phyloP scores from a whole-genome alignment of 64 coral and sea anemone genomes.

The Orbicella faveolata region DNA sequence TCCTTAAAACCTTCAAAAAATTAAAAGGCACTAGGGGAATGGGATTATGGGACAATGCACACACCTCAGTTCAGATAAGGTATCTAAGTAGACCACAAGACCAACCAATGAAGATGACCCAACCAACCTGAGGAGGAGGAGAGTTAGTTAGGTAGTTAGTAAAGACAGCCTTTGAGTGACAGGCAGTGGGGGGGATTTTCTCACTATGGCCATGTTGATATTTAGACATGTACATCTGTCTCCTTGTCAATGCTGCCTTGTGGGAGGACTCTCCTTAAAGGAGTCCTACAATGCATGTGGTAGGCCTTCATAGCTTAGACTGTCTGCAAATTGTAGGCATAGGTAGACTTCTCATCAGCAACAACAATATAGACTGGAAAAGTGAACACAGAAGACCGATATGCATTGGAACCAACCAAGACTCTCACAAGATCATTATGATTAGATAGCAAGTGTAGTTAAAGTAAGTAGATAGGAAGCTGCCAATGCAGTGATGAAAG shows the following conservation, averaged over 20 bases:
- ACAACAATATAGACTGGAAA: neutral
- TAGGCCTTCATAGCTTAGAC: neutral
- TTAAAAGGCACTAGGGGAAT: neutral
- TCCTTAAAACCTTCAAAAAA: neutral
- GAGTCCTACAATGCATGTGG: neutral
- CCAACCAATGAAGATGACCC: neutral
- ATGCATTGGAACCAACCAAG: neutral
- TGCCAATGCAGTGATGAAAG: neutral
- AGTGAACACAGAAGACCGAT: neutral
- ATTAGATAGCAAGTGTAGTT: neutral
- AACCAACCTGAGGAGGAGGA: neutral
- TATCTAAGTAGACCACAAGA: neutral
- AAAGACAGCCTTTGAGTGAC: neutral
- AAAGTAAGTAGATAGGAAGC: neutral
- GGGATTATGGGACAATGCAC: constrained; percentile 19
- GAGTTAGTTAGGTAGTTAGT: neutral
- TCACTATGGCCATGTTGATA: constrained; percentile 4
- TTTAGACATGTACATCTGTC: neutral
- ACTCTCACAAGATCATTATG: too few species aligned
- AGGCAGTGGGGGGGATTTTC: neutral
- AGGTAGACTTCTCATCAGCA: neutral
- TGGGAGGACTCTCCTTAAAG: neutral
- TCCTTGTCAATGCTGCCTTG: constrained; percentile 19
- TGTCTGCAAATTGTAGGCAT: constrained; percentile 6
- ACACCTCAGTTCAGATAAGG: constrained; percentile 1